A percentile compares a stretch with the other conserved stretches of the same genome.
phyloP scores from a whole-genome alignment of 2,888 invertebrate genomes.

The Cephus pygmeus region DNA sequence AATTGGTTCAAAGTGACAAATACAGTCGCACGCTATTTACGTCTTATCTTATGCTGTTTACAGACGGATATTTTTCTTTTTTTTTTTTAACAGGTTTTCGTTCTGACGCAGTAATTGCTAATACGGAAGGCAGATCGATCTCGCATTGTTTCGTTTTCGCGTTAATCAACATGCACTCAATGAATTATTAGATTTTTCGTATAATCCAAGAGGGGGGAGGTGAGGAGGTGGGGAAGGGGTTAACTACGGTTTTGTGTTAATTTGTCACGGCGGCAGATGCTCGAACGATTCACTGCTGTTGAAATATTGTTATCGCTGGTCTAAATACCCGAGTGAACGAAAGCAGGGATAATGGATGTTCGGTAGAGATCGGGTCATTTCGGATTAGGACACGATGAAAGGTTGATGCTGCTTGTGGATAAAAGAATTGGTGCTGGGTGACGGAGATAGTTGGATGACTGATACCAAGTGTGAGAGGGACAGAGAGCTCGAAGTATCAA shows the following conservation, averaged over 20 bases:
- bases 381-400: not conserved
- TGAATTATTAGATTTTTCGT: not conserved
- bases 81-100: not conserved
- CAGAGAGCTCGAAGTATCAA: not conserved
- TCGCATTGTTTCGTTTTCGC: not conserved
- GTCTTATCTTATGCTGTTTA: not conserved
- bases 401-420: not conserved
- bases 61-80: not conserved
- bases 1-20: not conserved
- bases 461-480: not conserved
- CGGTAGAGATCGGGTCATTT: not conserved
- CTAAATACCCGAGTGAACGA: not conserved
- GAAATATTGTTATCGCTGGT: not conserved
- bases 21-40: not conserved
- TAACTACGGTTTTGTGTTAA: not conserved
- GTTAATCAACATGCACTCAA: not conserved
- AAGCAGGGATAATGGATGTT: not conserved
- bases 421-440: not conserved
- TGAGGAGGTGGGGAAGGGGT: not conserved
- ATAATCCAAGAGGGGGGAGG: not conserved
- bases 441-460: not conserved
- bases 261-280: not conserved
- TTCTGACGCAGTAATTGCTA: not conserved
- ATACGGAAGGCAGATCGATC: not conserved
- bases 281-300: not conserved